Evolutionary conservation across 1,140 invertebrate genomes (phyloP), one percentile per base, ranked within the genome.

Genomic region (Pseudomyrmex concolor): DNA sequence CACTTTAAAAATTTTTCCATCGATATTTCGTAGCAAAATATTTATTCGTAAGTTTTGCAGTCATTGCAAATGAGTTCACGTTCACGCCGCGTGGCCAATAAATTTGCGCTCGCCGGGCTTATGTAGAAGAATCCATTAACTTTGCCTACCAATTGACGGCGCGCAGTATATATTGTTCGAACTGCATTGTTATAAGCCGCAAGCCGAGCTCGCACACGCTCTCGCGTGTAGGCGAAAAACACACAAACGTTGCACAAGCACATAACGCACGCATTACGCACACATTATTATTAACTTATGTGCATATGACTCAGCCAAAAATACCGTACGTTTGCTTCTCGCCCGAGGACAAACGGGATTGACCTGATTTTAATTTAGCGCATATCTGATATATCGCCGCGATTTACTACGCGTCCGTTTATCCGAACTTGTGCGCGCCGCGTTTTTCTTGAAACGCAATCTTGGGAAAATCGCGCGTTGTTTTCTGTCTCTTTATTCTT

Each of bases 361-460:
- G 86, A 87, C 86, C 85, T 86, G 86, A 87, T 86, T 87, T 86
- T 87, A 87, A 87, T 87, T 84, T 86, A 73, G 85, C 85, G 85
- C 80, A 71, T 86, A 86, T 86, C 73, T 57, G 67, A 67, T 81
- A 74, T 78, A 70, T 67, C 67, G 55, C 66, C 62, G 81, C 17
- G 34, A 34, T 34, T 86, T 84, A 87, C 84, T 84, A 87, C 84
- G 54, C 45, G 80, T 62, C 51, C 50, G 1, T 68, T 19, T 10
- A 5, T 34, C 5, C 15, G 50, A 13, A 34, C 17, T 55, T 43
- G 10, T 10, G 48, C 25, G 25, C 25, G 25, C 25, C 25, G 25
- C 22, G 22, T 25, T 34, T 34, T 34, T 34, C 0, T 34, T 7
- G 5, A n/a, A n/a, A 34, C 34, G 34, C 34, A 7, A 0, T 34